Base-by-base conservation (phyloP, 2,797 vertebrate genomes). In the Sebastes ruberrimus region DNA sequence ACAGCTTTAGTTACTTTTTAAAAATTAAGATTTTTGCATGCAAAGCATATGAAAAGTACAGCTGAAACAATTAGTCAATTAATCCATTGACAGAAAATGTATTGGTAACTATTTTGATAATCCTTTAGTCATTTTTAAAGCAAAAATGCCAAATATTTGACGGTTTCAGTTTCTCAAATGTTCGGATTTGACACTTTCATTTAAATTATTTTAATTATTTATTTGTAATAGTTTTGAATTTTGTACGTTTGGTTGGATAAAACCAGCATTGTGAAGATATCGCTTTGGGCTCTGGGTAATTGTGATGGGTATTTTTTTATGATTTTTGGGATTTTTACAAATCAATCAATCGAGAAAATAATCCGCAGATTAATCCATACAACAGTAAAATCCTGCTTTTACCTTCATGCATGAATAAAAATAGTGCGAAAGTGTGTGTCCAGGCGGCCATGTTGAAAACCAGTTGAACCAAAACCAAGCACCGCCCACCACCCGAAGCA, bases 401-500 rank as follows among this genome's bases (percentile, higher is more conserved):
- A 53, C 20, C 22, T 33, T 16, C 7, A 62, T 62, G 60, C 1
- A 13, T 35, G 20, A 33, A 33, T 62, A 35, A 35, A 13, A 30
- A 60, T 28, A 59, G 56, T 49, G 46, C 1, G 7, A 49, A 49
- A 20, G 46, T 20, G 0, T 49, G 46, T 49, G 46, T 20, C 1
- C 18, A 20, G 46, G 18, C 46, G 1, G 7, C 46, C 46, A 49
- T 49, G 46, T 49, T 49, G 46, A 49, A 49, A 49, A 49, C 16
- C 16, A 49, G 7, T 20, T 49, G 18, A 49, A 18, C 46, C 46
- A 49, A 49, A 49, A 7, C 2, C 46, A 49, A 49, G 46, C 46
- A 49, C 18, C 3, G 16, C 42, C 6, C 42, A 42, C 38, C 38
- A 0, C 0, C 42, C 42, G 6, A 0, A 46, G 42, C 18, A 2